Evolutionary conservation across 2,797 vertebrate species (phyloP), one percentile per base, ranked within the genome.

Genomic region (Hydrophis major): DNA sequence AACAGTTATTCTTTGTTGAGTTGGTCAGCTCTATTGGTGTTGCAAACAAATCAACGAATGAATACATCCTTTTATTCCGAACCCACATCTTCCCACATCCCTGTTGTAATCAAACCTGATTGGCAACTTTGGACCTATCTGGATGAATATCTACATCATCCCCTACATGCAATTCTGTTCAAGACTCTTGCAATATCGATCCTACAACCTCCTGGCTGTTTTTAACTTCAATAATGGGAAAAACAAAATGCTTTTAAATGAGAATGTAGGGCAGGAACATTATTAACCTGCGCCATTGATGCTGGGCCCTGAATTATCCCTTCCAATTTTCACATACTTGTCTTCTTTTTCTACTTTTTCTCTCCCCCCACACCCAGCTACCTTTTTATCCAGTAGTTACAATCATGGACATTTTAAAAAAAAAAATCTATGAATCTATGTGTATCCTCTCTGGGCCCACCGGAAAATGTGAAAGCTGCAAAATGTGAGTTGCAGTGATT

Each of bases 361-460:
- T 10, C 4, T 0, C 25, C 8, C 25, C 0, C 22, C 1, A 5
- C 20, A 5, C 20, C 7, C 53, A 5, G 6, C 32, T 69, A 5
- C 37, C 37, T 47, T 37, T 83, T 83, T 83, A 42, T 47, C 4
- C 20, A 83, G 37, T 12, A 78, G 7, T 78, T 78, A 20, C 37
- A 12, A 47, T 47, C 37, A 11, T 47, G 37, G 74, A 47, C 20
- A 25, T 47, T 47, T 47, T 47, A 22, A 2, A 42, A 74, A 37
- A 37, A 74, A 74, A 37, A 8, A 8, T 1, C 6, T 8, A 78
- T 61, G 18, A 78, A 78, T 42, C 18, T 42, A 83, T 42, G 8
- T 1, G 20, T 11, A 18, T 4, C 20, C 47, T 47, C 8, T 83
- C 3, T 42, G 74, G 10, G 4, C 20, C 74, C 74, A 42, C 10